Evolutionary conservation across 1,140 invertebrate genomes (phyloP), one percentile per base, ranked within the genome.

Genomic region (Atta texana): DNA sequence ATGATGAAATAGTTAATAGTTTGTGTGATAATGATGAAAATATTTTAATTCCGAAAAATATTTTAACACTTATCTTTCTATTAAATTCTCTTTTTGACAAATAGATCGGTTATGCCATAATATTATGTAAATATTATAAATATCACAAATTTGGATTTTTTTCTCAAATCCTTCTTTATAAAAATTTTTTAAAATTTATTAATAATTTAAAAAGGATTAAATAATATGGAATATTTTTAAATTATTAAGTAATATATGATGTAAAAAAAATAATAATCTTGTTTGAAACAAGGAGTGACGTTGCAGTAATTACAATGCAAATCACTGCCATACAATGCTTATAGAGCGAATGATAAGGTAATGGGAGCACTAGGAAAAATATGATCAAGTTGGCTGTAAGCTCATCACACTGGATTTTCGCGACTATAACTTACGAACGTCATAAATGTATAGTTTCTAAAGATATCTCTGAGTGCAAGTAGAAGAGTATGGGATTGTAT

Each of bases 321-420:
- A 75, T 84, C 55, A 61, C 39, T 61, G 55, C 74, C 80, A 55
- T 44, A 72, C 24, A 59, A n/a, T 51, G 69, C 39, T 84, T 72
- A 75, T 75, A 51, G 69, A 84, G 55, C 34, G 80, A 49, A 75
- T 75, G 80, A 74, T 84, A 84, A 84, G 69, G 39, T 84, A 84
- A 84, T 75, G 80, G 69, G 80, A 74, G 53, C 68, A 39, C 63
- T 24, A 24, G 24, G 80, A 75, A 84, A 84, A 84, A 84, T 84
- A 34, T 84, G 28, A 28, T 61, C 39, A 82, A 18, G 24, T 63
- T 61, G 39, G 39, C 57, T 74, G 44, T 75, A 34, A 34, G 31
- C 0, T 63, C 75, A 84, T 84, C 80, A 84, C 12, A 14, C 28
- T 74, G 39, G n/a, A 74, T 84, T 84, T 75, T 84, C 69, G n/a